Evolutionary conservation across 2,797 vertebrate species (phyloP).

Genomic region (Galagoides demidoff): DNA sequence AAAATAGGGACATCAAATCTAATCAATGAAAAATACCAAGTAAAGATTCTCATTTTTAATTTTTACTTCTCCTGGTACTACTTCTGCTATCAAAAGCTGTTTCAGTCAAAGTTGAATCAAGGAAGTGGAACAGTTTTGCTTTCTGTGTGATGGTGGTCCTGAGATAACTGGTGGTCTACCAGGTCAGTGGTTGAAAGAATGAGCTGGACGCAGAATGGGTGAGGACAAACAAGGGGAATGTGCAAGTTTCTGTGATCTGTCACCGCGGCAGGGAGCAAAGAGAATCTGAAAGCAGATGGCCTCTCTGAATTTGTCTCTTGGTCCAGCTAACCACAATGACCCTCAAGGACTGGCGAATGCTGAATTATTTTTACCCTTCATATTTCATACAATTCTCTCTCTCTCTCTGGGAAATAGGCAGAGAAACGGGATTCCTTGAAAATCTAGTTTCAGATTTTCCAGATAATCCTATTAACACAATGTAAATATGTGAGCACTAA

Average conservation of each 20-base stretch:
- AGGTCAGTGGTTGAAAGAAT: neutral
- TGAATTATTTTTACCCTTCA: neutral
- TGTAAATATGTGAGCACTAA: neutral
- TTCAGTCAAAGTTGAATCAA: neutral
- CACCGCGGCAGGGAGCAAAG: neutral
- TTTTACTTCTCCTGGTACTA: neutral
- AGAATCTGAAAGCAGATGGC: neutral
- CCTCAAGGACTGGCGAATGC: neutral
- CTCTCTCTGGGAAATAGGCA: neutral
- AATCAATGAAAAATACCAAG: neutral
- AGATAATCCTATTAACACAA: neutral
- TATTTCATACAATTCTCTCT: neutral
- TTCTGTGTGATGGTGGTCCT: neutral
- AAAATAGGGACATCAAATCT: neutral
- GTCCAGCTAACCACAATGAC: neutral
- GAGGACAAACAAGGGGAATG: neutral
- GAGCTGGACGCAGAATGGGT: too few species aligned
- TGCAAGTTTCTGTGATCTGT: neutral
- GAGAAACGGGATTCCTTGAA: neutral
- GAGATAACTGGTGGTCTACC: neutral
- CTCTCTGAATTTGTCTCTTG: neutral
- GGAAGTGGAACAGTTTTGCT: neutral
- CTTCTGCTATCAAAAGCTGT: neutral
- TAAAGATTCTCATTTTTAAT: neutral
- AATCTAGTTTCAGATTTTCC: neutral